Evolutionary conservation across 1,140 invertebrate species (phyloP), one percentile per base, ranked within the genome.

Genomic region (Danaus plexippus): DNA sequence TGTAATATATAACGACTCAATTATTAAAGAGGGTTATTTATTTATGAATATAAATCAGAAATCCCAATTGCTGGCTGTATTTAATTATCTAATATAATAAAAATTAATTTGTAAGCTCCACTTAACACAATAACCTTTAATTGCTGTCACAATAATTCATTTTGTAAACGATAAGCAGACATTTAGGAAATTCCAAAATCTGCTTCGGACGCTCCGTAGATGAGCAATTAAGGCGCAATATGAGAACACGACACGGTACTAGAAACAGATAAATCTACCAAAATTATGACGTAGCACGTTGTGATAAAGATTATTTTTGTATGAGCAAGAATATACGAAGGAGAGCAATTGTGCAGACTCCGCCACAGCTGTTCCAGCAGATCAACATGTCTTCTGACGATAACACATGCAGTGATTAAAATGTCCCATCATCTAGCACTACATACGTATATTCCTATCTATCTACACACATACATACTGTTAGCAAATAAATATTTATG

Each of bases 161-260:
- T 47, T 15, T 47, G 5, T 32, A 32, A 32, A 32, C 5, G 22
- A 32, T 32, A 32, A 32, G 22, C 22, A 32, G 22, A 32, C 15
- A 7, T 47, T 47, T 9, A 47, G 9, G 45, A n/a, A 11, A 12
- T 15, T 9, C 11, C 45, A 46, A 43, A 15, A 55, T 12, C 32
- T 49, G 41, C 40, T 48, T 46, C 46, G 46, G 46, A 12, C 46
- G 54, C 40, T 12, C 18, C 54, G 48, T 48, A 32, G 22, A 32
- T 32, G 22, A 55, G 54, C 53, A 47, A 54, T 54, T 54, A 54
- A 40, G 53, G 42, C 47, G 47, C 47, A 55, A 55, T 49, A 47
- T 55, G 54, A 12, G 54, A 55, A 55, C 47, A 55, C 11, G 40
- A 7, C 54, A 9, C 44, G 32, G 40, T n/a, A 44, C 12, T 42